phyloP scores from a whole-genome alignment of 2,797 vertebrate species.

The Masticophis lateralis region DNA sequence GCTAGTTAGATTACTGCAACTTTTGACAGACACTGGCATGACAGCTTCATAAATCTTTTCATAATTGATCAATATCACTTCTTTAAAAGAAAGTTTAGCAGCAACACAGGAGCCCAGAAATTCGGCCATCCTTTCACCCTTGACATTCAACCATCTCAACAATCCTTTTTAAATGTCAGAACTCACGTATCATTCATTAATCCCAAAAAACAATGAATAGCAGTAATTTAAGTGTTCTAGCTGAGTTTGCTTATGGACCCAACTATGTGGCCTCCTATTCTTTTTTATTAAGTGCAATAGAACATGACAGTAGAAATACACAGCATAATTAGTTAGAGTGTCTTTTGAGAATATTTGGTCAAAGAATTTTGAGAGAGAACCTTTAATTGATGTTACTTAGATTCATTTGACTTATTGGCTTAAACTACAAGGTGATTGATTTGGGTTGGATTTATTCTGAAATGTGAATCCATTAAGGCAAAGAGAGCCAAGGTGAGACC shows the following conservation, averaged over 20 bases:
- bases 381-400: not conserved
- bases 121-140: not conserved
- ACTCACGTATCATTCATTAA: not conserved
- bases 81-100: slow-evolving; percentile 45
- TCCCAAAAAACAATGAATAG: not conserved
- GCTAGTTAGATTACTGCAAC: slow-evolving; percentile 32
- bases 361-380: not conserved
- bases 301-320: not conserved
- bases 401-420: not conserved
- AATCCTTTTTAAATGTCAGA: slow-evolving; percentile 9
- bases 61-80: slow-evolving; percentile 54
- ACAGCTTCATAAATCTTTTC: slow-evolving; percentile 42
- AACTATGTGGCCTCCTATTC: not conserved
- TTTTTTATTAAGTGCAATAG: not conserved
- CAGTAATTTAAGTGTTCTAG: not conserved
- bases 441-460: not conserved
- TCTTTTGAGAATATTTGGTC: not conserved
- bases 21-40: slow-evolving; percentile 24
- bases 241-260: not conserved
- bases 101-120: slow-evolving; percentile 1
- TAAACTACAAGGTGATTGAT: not conserved
- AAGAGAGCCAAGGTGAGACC: not conserved
- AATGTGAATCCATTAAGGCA: not conserved
- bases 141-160: not conserved
- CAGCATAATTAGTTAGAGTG: not conserved